These are phyloP conservation scores for Felis chaus DNA, from an alignment of 2,113 vertebrate genomes.

Conservation along the genomic window DNA sequence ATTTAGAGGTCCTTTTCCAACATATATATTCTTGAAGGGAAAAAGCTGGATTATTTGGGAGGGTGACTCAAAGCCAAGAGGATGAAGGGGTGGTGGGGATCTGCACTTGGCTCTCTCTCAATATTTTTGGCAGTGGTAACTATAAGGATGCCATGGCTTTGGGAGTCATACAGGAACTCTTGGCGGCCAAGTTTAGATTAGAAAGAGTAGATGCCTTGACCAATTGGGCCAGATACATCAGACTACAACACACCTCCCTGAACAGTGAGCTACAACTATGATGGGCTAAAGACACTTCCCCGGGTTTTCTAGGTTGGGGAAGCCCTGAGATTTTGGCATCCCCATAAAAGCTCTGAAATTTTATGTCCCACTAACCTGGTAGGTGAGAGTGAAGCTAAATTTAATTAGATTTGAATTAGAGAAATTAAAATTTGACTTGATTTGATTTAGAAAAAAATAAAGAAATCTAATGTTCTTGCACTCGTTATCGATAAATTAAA, in stretches of 20 bases:
- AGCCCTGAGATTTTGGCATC: neutral
- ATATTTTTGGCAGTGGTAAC: neutral
- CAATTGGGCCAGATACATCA: neutral
- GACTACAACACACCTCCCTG: neutral
- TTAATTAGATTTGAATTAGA: conserved; percentile 16
- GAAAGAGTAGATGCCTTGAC: neutral
- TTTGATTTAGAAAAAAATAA: conserved; percentile 29
- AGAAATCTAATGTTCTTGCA: neutral
- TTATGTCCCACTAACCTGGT: neutral
- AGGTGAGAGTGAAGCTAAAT: neutral
- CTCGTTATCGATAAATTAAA: conserved; percentile 39
- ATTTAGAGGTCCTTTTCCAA: neutral
- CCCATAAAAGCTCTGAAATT: neutral
- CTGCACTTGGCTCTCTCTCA: neutral
- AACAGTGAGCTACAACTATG: neutral
- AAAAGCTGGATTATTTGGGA: neutral
- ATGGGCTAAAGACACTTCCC: neutral
- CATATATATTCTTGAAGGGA: conserved; percentile 12
- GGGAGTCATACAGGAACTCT: neutral
- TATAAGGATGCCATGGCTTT: neutral
- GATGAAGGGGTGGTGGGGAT: no score
- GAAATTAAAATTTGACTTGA: neutral
- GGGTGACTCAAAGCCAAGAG: neutral
- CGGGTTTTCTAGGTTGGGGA: neutral
- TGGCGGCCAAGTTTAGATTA: neutral